phyloP scores from a whole-genome alignment of 1,140 invertebrate species.

The Zaprionus gabonicus region DNA sequence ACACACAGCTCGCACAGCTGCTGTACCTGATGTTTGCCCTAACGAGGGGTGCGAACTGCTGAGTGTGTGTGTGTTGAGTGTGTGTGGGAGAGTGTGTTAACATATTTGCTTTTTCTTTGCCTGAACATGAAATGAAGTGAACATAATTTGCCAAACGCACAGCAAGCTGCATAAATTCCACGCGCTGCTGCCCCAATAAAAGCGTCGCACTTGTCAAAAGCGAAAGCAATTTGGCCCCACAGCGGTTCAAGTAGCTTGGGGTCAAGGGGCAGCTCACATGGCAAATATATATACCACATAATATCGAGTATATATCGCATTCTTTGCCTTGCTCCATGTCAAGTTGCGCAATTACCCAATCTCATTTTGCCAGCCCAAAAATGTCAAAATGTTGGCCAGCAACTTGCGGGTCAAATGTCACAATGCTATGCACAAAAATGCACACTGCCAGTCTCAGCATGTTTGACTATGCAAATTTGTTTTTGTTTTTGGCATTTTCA shows the following conservation, averaged over 20 bases:
- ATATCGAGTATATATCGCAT: background rate
- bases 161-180: slow-evolving; percentile 71
- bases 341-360: background rate
- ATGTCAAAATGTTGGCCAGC: slow-evolving; percentile 48
- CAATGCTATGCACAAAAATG: slow-evolving; percentile 46
- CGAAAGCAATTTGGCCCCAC: slow-evolving; percentile 38
- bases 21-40: slow-evolving; percentile 58
- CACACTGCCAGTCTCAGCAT: slow-evolving; percentile 40
- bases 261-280: background rate
- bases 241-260: slow-evolving; percentile 25
- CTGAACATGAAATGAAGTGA: slow-evolving; percentile 72
- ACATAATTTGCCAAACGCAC: slow-evolving; percentile 72
- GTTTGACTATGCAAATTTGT: slow-evolving; percentile 67
- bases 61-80: slow-evolving; percentile 28
- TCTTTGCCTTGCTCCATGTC: background rate
- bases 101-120: slow-evolving; percentile 54
- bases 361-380: slow-evolving; percentile 4
- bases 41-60: background rate
- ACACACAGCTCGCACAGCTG: slow-evolving; percentile 1
- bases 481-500: slow-evolving; percentile 22
- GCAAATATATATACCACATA: background rate
- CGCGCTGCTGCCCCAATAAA: slow-evolving; percentile 64
- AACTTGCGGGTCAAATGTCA: slow-evolving; percentile 58
- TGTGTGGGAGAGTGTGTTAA: slow-evolving; percentile 45
- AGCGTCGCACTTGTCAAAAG: slow-evolving; percentile 74